phyloP scores from a whole-genome alignment of 2,113 vertebrate species.

The Cottus gobio region DNA sequence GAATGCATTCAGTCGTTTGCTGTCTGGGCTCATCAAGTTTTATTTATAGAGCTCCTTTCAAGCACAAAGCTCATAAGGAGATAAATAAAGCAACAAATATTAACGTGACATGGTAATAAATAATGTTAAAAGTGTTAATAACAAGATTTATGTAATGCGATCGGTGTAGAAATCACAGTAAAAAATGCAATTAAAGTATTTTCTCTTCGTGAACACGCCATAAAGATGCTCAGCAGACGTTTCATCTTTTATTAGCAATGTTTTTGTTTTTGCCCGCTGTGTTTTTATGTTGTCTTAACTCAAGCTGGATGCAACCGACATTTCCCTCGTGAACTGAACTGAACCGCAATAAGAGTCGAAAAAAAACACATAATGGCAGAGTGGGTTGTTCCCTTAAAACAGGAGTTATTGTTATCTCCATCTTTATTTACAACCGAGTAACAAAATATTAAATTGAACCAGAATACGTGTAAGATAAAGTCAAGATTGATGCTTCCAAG shows the following conservation, averaged over 20 bases:
- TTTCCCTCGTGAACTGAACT: slow-evolving; percentile 16
- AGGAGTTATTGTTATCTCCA: too few relatives aligned
- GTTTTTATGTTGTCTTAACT: slow-evolving; percentile 1
- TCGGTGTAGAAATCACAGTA: background rate
- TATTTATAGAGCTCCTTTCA: background rate
- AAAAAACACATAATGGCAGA: background rate
- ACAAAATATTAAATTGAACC: background rate
- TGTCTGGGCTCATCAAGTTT: background rate
- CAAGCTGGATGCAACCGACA: background rate
- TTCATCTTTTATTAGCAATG: background rate
- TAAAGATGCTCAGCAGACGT: background rate
- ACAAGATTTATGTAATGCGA: background rate
- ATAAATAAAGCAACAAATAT: background rate
- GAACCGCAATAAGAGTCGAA: background rate
- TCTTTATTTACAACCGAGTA: background rate
- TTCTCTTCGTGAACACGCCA: background rate
- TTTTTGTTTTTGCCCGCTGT: background rate
- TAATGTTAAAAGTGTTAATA: background rate
- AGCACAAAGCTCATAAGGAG: background rate
- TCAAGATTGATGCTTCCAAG: too few relatives aligned
- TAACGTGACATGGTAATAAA: background rate
- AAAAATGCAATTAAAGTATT: background rate
- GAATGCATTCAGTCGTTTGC: background rate
- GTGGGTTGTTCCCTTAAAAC: background rate
- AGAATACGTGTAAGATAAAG: background rate